phyloP scores from a whole-genome alignment of 2,888 invertebrate genomes.

The Argynnis bischoffii region DNA sequence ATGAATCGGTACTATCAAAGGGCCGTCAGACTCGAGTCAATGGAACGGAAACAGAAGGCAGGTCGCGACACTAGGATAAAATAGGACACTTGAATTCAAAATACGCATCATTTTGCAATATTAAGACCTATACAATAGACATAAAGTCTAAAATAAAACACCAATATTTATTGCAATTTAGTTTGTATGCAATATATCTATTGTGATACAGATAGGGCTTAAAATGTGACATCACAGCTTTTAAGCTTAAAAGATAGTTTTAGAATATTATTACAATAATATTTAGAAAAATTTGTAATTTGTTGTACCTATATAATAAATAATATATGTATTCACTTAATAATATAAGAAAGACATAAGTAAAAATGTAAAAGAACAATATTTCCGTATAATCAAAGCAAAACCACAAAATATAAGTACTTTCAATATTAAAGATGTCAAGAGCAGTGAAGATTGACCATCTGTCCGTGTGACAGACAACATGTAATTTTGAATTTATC shows the following conservation, averaged over 20 bases:
- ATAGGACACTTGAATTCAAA: constrained; percentile 41
- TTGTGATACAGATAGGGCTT: neutral
- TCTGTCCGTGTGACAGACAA: constrained; percentile 16
- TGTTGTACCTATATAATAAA: too few relatives aligned
- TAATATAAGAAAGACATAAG: neutral
- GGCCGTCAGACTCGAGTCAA: constrained; percentile 54
- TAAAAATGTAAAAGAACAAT: neutral
- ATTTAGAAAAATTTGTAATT: too few relatives aligned
- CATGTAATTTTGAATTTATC: constrained; percentile 28
- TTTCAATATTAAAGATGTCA: constrained; percentile 18
- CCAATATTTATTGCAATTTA: constrained; percentile 1
- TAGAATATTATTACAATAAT: too few relatives aligned
- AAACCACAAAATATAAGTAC: constrained; percentile 4
- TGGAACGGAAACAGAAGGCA: constrained; percentile 64
- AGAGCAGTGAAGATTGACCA: constrained; percentile 13
- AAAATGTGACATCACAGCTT: too few relatives aligned
- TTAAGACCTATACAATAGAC: neutral
- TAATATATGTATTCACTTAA: too few relatives aligned
- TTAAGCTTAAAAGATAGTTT: too few relatives aligned
- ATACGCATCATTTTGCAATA: neutral
- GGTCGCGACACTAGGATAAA: constrained; percentile 46
- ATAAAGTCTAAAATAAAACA: constrained; percentile 11
- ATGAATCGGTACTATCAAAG: constrained; percentile 49
- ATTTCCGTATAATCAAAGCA: neutral
- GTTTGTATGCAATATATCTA: neutral